Evolutionary conservation across 2,113 vertebrate genomes (phyloP), one percentile per base, ranked within the genome.

Genomic region (Sceloporus undulatus): DNA sequence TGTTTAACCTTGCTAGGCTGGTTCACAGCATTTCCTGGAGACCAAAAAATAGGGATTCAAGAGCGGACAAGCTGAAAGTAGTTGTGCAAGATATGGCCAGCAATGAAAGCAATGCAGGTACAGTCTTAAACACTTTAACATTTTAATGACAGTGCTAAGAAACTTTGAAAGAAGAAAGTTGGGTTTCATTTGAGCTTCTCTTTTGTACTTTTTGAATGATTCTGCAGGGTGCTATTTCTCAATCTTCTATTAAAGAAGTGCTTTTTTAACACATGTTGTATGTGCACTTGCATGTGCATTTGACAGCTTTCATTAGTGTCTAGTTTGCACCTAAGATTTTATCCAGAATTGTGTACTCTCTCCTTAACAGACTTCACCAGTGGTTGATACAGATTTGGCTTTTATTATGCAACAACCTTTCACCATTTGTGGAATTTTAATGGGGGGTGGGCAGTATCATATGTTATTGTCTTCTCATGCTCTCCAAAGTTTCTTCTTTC

Each of bases 81-180:
- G 94, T 48, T 91, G 86, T 93, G 91, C 88, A 70, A 14, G 2
- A 84, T 19, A 94, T 96, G 94, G 90, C 93, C 34, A 89, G 16
- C 86, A 90, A 3, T 80, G 93, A 88, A 94, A 88, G 79, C 68
- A 84, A 86, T 40, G 0, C 94, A 92, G 96, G 95, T 95, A 96
- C 79, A 95, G 73, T 92, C 91, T 93, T 76, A 34, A 83, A 85
- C 76, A 25, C 1, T 34, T 86, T 85, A 6, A 9, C 18, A 23
- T 18, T 87, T 34, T 92, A 59, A 38, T 3, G 7, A 42, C 85
- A 85, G 84, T 66, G 84, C 29, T 52, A 54, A 82, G 89, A 29
- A 54, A 89, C 25, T 79, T 38, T 8, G 19, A 62, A 54, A 86
- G 82, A 11, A 3, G 29, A 25, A 0, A 0, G 10, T 48, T 59